Conservation (phyloP, 2,113 vertebrate species). For the Phalacrocorax pelagicus region DNA sequence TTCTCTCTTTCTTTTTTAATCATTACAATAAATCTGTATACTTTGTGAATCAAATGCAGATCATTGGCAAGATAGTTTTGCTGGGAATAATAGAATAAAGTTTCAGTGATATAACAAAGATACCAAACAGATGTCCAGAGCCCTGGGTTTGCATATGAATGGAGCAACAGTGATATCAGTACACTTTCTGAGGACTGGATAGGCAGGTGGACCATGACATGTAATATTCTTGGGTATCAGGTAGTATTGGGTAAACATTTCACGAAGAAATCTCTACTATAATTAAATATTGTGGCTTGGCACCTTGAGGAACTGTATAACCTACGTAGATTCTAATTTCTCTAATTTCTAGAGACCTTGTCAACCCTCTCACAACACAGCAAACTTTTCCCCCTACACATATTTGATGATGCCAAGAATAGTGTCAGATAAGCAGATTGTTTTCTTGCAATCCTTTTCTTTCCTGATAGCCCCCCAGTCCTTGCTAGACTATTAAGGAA, state of each 20-base stretch:
- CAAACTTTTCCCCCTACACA: neutral
- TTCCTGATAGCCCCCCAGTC: neutral
- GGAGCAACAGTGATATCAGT: neutral
- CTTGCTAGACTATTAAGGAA: neutral
- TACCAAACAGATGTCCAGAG: neutral
- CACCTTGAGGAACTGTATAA: neutral
- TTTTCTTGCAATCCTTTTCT: neutral
- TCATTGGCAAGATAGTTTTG: neutral
- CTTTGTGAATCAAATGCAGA: neutral
- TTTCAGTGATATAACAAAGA: neutral
- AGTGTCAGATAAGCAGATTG: neutral
- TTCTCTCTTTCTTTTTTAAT: neutral
- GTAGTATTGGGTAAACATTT: neutral
- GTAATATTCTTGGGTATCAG: neutral
- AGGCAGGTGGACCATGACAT: rapidly evolving
- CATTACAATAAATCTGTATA: neutral
- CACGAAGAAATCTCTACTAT: neutral
- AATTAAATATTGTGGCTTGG: neutral
- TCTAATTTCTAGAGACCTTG: neutral
- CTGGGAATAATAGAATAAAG: neutral
- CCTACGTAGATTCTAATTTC: neutral
- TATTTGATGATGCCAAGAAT: neutral
- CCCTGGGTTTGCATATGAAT: neutral
- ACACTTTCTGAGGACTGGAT: neutral
- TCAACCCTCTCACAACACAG: neutral